Conservation (phyloP, 2,797 vertebrate genomes). For the Hippocampus kuda region DNA sequence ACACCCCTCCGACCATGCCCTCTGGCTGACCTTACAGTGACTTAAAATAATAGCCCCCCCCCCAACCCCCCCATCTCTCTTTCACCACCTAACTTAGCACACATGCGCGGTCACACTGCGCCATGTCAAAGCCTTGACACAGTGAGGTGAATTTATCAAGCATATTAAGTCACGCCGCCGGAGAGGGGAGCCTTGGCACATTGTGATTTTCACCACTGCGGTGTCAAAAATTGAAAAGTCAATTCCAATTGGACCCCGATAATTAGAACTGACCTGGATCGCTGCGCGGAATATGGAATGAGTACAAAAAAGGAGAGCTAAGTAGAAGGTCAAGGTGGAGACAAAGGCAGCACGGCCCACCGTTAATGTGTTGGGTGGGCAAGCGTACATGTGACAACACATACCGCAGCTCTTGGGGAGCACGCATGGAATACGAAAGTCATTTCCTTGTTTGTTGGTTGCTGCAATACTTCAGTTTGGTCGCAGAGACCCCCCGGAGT, state of each 20-base stretch:
- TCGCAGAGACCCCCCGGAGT: background rate
- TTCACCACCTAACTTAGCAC: constrained; percentile 11
- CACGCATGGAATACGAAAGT: background rate
- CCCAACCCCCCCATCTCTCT: constrained; percentile 15
- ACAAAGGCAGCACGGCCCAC: constrained; percentile 31
- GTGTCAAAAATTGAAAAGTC: constrained; percentile 70
- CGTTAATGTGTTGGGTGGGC: background rate
- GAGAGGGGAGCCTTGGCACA: constrained; percentile 22
- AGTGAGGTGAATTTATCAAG: constrained; percentile 56
- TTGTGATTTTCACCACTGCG: constrained; percentile 53
- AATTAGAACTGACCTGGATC: constrained; percentile 67
- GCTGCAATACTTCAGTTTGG: too few relatives aligned
- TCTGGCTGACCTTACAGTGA: constrained; percentile 33
- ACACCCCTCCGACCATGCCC: constrained; percentile 12
- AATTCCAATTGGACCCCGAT: constrained; percentile 65
- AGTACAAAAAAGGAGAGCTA: constrained; percentile 16
- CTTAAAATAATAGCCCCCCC: constrained; percentile 33
- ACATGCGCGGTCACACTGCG: constrained; percentile 32
- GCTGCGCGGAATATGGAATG: constrained; percentile 55
- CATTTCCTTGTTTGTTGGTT: background rate
- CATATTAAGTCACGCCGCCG: constrained; percentile 53
- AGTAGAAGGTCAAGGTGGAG: constrained; percentile 29
- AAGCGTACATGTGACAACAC: too few relatives aligned
- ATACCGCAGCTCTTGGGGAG: background rate
- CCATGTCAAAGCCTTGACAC: constrained; percentile 36